phyloP scores from a whole-genome alignment of 2,888 invertebrate species.

The Parnassius glacialis region DNA sequence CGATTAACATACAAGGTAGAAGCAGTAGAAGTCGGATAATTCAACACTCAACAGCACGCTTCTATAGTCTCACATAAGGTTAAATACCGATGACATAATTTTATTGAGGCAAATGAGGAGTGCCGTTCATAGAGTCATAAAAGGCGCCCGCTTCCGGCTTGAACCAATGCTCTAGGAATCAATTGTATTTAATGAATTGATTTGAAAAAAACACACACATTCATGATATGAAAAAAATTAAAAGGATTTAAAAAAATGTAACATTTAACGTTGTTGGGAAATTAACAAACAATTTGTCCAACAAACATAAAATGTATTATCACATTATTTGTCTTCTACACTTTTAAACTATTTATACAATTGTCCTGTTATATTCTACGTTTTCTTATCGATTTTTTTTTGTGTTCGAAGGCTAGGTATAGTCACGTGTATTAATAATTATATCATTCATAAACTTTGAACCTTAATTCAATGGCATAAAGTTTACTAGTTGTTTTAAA shows the following conservation, averaged over 20 bases:
- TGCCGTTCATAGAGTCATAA: slow-evolving; percentile 14
- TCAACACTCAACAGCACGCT: not conserved
- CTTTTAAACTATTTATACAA: not conserved
- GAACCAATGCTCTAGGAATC: slow-evolving; percentile 7
- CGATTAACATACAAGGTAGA: too few relatives aligned
- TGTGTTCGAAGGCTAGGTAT: too few relatives aligned
- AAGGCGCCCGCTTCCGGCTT: slow-evolving; percentile 22
- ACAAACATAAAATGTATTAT: too few relatives aligned
- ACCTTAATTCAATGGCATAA: too few relatives aligned
- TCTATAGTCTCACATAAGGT: slow-evolving; percentile 1
- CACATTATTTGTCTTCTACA: not conserved
- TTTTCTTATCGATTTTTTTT: not conserved
- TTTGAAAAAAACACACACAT: not conserved
- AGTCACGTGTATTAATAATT: too few relatives aligned
- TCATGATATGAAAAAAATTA: too few relatives aligned
- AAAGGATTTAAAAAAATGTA: too few relatives aligned
- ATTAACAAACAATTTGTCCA: too few relatives aligned
- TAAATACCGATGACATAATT: slow-evolving; percentile 25
- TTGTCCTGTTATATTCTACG: not conserved
- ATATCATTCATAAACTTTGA: too few relatives aligned
- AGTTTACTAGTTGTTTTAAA: too few relatives aligned
- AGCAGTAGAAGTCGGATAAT: too few relatives aligned
- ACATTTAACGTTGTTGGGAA: too few relatives aligned
- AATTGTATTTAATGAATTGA: slow-evolving; percentile 13
- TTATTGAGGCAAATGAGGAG: slow-evolving; percentile 16